Evolutionary conservation across 2,888 invertebrate species (phyloP).

Genomic region (Tetropium fuscum): DNA sequence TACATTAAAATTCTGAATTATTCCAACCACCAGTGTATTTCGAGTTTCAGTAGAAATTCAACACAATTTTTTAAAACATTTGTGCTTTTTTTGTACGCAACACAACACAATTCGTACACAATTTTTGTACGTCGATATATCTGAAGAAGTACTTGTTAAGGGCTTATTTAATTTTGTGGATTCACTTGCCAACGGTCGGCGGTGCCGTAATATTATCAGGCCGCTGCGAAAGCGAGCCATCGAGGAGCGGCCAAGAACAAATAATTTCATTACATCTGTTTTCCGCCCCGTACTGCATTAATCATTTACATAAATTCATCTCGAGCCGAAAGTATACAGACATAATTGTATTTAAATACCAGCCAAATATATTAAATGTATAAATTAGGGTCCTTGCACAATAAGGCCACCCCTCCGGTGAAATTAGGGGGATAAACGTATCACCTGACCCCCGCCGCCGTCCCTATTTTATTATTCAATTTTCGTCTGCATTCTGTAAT

Average conservation of each 20-base stretch:
- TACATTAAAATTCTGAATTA: too few species aligned
- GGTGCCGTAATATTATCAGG: too few species aligned
- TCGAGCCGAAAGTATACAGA: constrained; percentile 25
- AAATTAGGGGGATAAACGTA: constrained; percentile 56
- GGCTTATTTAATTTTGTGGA: too few species aligned
- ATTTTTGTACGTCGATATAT: too few species aligned
- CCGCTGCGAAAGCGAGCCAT: too few species aligned
- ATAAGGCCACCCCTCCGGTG: constrained; percentile 46
- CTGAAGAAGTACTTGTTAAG: too few species aligned
- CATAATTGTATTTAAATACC: constrained; percentile 54
- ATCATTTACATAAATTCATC: constrained; percentile 20
- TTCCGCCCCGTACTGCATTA: constrained; percentile 7
- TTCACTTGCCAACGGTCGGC: too few species aligned
- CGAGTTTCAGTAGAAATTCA: too few species aligned
- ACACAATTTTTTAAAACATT: too few species aligned
- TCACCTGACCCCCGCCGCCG: constrained; percentile 53
- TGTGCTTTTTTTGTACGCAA: too few species aligned
- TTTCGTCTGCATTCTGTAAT: constrained; percentile 59
- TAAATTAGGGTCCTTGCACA: constrained; percentile 54
- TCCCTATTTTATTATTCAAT: constrained; percentile 58
- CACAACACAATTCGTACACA: too few species aligned
- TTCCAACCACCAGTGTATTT: too few species aligned
- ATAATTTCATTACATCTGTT: constrained; percentile 36
- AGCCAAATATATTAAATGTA: constrained; percentile 52
- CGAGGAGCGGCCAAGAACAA: neutral